Percentiles rank a stretch among this genome's conserved stretches.
These are phyloP conservation scores for Sarotherodon lohbergeri DNA, from an alignment of 2,113 vertebrate genomes.

Conservation along the genomic window DNA sequence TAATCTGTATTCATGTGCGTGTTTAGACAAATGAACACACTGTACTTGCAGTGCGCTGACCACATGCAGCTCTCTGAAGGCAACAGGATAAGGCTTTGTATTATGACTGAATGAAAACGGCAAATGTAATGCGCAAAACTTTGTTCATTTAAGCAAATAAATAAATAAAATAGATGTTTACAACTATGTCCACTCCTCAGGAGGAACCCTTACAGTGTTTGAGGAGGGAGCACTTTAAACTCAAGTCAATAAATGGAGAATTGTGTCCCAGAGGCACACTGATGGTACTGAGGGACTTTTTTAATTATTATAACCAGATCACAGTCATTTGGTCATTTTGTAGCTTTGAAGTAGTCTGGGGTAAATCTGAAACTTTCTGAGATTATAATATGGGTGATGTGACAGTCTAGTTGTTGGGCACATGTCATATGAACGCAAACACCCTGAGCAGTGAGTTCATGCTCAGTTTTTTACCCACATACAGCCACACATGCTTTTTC, in stretches of 20 bases:
- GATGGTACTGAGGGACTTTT: background rate
- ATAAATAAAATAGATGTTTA: background rate
- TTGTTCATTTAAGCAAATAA: background rate
- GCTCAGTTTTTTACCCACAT: background rate
- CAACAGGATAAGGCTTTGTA: background rate
- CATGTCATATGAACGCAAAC: background rate
- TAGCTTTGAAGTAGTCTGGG: background rate
- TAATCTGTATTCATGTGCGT: background rate
- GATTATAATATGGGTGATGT: background rate
- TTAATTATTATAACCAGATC: background rate
- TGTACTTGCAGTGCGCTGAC: background rate
- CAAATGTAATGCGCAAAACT: background rate
- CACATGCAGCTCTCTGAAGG: background rate
- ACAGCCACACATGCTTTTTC: background rate
- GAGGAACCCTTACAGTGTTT: background rate
- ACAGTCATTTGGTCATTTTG: background rate
- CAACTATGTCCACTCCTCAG: background rate
- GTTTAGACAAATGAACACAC: background rate
- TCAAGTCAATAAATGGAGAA: background rate
- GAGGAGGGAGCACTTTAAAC: background rate
- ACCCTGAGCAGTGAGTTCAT: background rate
- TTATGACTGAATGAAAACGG: background rate
- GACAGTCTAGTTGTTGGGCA: background rate
- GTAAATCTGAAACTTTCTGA: background rate
- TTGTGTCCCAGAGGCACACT: fast-evolving